phyloP scores from a whole-genome alignment of 1,140 invertebrate genomes.

The Drosophila saltans region DNA sequence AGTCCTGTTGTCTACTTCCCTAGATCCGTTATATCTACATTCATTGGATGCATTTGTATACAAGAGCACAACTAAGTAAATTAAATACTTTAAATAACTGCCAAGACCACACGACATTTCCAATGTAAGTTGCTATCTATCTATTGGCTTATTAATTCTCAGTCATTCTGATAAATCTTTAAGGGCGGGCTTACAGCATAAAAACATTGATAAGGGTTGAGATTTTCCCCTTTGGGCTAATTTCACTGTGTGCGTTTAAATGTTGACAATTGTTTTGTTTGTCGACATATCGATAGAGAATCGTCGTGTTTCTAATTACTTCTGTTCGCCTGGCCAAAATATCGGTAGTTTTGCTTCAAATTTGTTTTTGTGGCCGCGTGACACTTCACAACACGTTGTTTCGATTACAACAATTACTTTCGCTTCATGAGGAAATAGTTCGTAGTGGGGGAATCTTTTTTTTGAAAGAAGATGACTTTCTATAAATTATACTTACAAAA shows the following conservation, averaged over 20 bases:
- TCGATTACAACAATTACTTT: neutral
- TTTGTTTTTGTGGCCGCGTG: constrained; percentile 51
- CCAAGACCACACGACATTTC: too few species aligned
- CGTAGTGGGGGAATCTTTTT: neutral
- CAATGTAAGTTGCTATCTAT: neutral
- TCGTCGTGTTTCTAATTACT: constrained; percentile 30
- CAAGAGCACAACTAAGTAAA: too few species aligned
- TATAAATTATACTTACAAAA: neutral
- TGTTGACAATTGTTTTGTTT: constrained; percentile 30
- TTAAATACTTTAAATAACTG: too few species aligned
- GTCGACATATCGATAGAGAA: constrained; percentile 59
- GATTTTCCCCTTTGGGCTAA: too few species aligned
- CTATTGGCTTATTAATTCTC: neutral
- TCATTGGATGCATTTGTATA: too few species aligned
- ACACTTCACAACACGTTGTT: constrained; percentile 2
- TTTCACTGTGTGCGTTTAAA: too few species aligned
- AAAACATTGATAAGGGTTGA: neutral
- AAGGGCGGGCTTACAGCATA: neutral
- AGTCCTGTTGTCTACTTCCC: too few species aligned
- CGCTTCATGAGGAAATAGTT: neutral
- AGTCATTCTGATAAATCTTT: neutral
- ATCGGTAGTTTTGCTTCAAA: constrained; percentile 75
- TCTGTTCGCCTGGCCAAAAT: constrained; percentile 72
- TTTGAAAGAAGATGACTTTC: neutral
- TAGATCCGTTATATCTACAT: too few species aligned